Percentiles rank a stretch among this genome's conserved stretches.
Evolutionary conservation across 1,140 invertebrate species (phyloP).

Genomic region (Papilio polytes): DNA sequence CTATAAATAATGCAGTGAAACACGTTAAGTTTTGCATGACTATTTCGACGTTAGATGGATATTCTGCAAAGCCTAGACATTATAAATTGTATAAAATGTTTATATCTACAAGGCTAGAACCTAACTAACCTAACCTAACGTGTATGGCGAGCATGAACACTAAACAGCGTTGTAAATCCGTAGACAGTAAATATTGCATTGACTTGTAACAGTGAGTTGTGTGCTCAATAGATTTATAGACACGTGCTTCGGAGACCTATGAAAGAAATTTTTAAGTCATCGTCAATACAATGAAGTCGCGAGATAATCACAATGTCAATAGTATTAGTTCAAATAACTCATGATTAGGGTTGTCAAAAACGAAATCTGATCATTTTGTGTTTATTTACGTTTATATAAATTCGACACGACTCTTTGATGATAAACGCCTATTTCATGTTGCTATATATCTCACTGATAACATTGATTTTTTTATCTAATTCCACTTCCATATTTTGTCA

Average conservation of each 20-base stretch:
- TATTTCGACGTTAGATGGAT: too few species aligned
- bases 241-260: constrained; percentile 18
- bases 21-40: too few species aligned
- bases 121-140: neutral
- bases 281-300: neutral
- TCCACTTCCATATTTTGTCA: too few species aligned
- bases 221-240: constrained; percentile 13
- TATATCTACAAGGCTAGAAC: neutral
- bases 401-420: too few species aligned
- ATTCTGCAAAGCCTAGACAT: too few species aligned
- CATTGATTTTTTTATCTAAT: too few species aligned
- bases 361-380: neutral
- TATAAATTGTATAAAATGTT: neutral
- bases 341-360: constrained; percentile 15
- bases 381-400: neutral
- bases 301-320: constrained; percentile 30
- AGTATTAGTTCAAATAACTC: constrained; percentile 9
- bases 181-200: constrained; percentile 9
- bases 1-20: too few species aligned
- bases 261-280: constrained; percentile 9
- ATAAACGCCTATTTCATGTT: too few species aligned
- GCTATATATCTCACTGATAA: too few species aligned
- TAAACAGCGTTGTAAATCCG: neutral
- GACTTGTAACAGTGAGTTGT: constrained; percentile 4
- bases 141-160: neutral